Conservation (phyloP, 2,113 vertebrate species). For the Odobenus rosmarus region DNA sequence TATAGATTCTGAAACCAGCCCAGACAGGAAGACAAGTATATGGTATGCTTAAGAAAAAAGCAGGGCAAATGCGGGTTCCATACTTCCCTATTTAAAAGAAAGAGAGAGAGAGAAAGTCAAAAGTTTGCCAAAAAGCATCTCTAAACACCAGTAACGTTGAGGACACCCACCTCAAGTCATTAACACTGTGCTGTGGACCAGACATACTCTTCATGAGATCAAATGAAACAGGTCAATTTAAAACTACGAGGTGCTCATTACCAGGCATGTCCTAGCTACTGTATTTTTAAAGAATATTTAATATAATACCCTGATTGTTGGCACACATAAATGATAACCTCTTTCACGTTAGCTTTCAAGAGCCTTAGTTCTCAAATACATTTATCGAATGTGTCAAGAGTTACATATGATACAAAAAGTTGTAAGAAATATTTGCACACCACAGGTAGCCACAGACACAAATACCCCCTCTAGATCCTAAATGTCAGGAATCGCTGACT, state of each 20-base stretch:
- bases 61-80: slow-evolving; percentile 87
- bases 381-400: neutral
- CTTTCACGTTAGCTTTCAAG: neutral
- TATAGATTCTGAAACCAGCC: slow-evolving; percentile 93
- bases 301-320: neutral
- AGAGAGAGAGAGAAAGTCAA: slow-evolving; percentile 35
- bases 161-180: neutral
- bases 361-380: neutral
- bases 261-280: neutral
- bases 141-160: neutral
- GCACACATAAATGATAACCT: neutral
- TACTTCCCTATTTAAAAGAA: slow-evolving; percentile 91
- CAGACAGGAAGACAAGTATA: slow-evolving; percentile 92
- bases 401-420: neutral
- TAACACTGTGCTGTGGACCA: neutral
- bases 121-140: neutral
- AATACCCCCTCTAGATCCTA: neutral
- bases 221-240: neutral
- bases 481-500: neutral
- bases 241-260: neutral
- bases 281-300: neutral
- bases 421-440: neutral
- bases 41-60: slow-evolving; percentile 89
- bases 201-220: neutral
- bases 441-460: neutral